Evolutionary conservation across 1,140 invertebrate genomes (phyloP), one percentile per base, ranked within the genome.

Genomic region (Brachionus rotundiformis): DNA sequence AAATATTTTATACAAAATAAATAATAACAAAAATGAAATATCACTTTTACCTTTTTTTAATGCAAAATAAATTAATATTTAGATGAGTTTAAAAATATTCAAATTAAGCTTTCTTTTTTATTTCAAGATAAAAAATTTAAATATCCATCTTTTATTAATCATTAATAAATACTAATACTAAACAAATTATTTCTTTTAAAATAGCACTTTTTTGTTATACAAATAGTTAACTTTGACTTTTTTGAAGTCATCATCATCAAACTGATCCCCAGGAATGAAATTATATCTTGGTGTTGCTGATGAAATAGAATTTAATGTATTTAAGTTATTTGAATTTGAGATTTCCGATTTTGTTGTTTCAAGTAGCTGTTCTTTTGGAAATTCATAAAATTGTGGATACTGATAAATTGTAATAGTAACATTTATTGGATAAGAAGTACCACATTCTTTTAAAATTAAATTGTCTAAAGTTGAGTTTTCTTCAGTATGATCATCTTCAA

Each of bases 211-310:
- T 27, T 44, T 73, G 29, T 73, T 73, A 44, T 73, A 73, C 23
- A 73, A 44, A 44, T 73, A 73, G 27, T 73, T 73, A 25, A 73
- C 68, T 27, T 44, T 73, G 10, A 47, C 39, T 73, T 73, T 73
- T 11, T 44, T 73, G 29, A 73, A 73, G 29, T 73, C 68, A 13
- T 73, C 68, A 2, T 73, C 68, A 73, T 73, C 68, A n/a, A 41
- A 41, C 23, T 44, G 68, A 73, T 44, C 68, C 13, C 10, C 68
- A 0, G 36, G 68, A 44, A 73, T 25, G 25, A 27, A 44, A 73
- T 68, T 68, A 8, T 73, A 73, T 47, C 10, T 47, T 3, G 68
- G 68, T 27, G 68, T 44, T 25, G 68, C 68, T 3, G 68, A 73
- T 27, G 68, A 73, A 16, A 25, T 2, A 19, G 27, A 19, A 36